Conservation (phyloP, 2,113 vertebrate species). For the Austrofundulus limnaeus region DNA sequence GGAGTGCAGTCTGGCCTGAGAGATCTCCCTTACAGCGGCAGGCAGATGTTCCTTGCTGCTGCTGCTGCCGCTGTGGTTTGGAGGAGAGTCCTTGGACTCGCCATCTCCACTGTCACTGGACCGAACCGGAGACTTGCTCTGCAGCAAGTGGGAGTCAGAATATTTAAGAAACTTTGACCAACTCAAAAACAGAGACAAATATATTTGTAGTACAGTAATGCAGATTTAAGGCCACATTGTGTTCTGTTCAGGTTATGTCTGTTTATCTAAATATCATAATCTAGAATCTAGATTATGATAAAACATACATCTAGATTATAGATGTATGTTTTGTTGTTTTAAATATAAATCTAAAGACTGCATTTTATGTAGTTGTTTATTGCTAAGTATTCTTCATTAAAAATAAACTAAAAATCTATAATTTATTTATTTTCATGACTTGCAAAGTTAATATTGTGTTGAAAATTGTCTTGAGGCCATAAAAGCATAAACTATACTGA, state of each 20-base stretch:
- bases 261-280: constrained; percentile 3
- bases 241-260: neutral
- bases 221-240: too few relatives aligned
- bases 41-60: constrained; percentile 72
- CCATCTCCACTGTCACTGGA: constrained; percentile 70
- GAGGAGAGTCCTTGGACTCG: constrained; percentile 78
- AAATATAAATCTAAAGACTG: neutral
- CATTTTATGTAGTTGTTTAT: neutral
- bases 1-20: constrained; percentile 75
- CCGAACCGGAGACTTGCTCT: constrained; percentile 79
- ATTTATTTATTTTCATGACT: too few relatives aligned
- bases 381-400: neutral
- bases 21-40: constrained; percentile 73
- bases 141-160: constrained; percentile 20
- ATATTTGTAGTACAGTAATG: neutral
- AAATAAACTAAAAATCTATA: neutral
- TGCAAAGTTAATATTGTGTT: neutral
- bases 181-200: neutral
- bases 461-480: neutral
- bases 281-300: neutral
- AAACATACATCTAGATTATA: neutral
- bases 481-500: neutral
- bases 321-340: neutral
- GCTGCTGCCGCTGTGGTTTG: constrained; percentile 68
- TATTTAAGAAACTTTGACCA: neutral